Evolutionary conservation across 2,888 invertebrate species (phyloP), one percentile per base, ranked within the genome.

Genomic region (Drosophila subquinaria): DNA sequence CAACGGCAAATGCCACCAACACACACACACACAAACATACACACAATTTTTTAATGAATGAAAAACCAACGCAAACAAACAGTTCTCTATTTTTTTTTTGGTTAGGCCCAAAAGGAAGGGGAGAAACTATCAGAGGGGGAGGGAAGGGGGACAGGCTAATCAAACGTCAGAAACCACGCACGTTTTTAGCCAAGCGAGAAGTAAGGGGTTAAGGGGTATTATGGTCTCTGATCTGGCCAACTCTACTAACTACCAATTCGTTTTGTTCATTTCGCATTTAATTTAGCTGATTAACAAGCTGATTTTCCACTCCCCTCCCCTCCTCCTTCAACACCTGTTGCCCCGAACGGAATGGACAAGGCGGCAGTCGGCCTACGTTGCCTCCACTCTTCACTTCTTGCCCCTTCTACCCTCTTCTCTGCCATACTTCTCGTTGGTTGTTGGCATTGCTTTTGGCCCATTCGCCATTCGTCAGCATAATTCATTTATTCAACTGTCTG

Each of bases 401-500:
- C 15, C 40, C 9, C 17, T 1, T 4, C 8, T 8, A 30, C 9
- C 3, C 15, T 10, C 11, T 4, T 2, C n/a, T 36, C 6, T 13
- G 2, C 33, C 2, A 4, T 13, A 3, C 17, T 8, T 45, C 42
- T 3, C 23, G 17, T 45, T 36, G 17, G 13, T n/a, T 23, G 17
- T 38, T 63, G 13, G 52, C 64, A 8, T 48, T 48, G 53, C 45
- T 45, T 62, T 47, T 35, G 62, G 36, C 51, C 20, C 57, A 43
- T 66, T 68, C 77, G 80, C 81, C 80, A 90, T 82, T 85, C 88
- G 88, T 89, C 84, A 85, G 89, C 89, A 83, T 83, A 83, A 83
- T 83, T 83, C 89, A 85, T 85, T 88, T 88, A 85, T 89, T 88
- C 90, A 85, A 82, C 84, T 88, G 88, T 90, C 85, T 89, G 90